Evolutionary conservation across 2,888 invertebrate species (phyloP).

Genomic region (Shargacucullia verbasci): DNA sequence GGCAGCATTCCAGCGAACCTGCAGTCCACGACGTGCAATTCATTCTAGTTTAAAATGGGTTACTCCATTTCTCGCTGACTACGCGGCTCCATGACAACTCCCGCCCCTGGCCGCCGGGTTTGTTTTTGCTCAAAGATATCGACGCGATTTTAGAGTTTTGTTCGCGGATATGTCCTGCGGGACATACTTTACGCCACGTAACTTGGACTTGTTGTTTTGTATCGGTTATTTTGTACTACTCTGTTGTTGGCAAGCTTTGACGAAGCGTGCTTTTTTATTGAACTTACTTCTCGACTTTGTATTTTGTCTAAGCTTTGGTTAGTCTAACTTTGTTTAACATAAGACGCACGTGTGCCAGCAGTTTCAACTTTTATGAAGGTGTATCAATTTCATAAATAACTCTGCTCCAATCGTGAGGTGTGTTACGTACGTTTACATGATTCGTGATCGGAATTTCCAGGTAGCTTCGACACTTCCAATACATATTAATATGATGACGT

Average conservation of each 20-base stretch:
- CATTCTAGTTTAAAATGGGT: conserved; percentile 87
- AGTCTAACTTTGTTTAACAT: conserved; percentile 29
- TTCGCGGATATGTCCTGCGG: conserved; percentile 63
- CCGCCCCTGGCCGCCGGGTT: conserved; percentile 69
- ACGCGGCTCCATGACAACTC: conserved; percentile 81
- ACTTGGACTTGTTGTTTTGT: conserved; percentile 55
- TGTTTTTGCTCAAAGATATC: conserved; percentile 75
- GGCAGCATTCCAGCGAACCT: conserved; percentile 86
- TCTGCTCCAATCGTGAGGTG: conserved; percentile 20
- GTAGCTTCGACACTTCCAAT: conserved; percentile 34
- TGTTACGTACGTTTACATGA: conserved; percentile 40
- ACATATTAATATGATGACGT: conserved; percentile 52
- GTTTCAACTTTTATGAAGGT: conserved; percentile 25
- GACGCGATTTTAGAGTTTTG: conserved; percentile 64
- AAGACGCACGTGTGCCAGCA: conserved; percentile 33
- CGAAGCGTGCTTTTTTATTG: conserved; percentile 47
- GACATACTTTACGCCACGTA: conserved; percentile 58
- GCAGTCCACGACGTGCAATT: conserved; percentile 86
- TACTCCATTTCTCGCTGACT: conserved; percentile 86
- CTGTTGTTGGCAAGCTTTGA: conserved; percentile 56
- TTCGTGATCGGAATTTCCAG: conserved; percentile 50
- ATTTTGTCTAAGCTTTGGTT: conserved; percentile 35
- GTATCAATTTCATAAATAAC: conserved; percentile 23
- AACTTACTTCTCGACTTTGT: conserved; percentile 31
- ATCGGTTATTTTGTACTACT: conserved; percentile 49